phyloP scores from a whole-genome alignment of 2,113 vertebrate genomes.

The Charadrius vociferus region DNA sequence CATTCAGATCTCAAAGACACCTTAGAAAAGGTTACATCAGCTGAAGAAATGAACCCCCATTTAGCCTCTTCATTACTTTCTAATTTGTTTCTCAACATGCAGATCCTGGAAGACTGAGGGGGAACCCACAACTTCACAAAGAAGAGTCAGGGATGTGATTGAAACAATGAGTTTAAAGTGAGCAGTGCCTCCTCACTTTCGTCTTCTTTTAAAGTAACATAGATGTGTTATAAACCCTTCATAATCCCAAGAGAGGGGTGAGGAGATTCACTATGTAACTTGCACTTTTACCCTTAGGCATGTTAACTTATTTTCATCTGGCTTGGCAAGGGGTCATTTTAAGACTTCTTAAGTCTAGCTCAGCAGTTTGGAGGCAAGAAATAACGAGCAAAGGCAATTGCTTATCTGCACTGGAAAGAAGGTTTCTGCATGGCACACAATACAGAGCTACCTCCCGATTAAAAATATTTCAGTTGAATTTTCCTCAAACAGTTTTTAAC shows the following conservation, averaged over 20 bases:
- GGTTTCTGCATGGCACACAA: background rate
- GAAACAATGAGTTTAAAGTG: background rate
- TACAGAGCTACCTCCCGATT: background rate
- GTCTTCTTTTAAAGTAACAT: background rate
- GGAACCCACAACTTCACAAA: background rate
- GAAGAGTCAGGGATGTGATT: background rate
- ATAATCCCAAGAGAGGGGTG: background rate
- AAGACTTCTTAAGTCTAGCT: background rate
- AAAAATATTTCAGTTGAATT: background rate
- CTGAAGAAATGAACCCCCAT: background rate
- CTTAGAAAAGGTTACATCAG: background rate
- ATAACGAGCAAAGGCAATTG: background rate
- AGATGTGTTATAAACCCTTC: background rate
- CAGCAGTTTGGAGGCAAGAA: background rate
- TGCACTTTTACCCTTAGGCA: background rate
- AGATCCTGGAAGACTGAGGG: background rate
- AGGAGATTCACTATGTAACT: background rate
- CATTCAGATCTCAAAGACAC: background rate
- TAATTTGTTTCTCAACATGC: background rate
- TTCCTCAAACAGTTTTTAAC: background rate
- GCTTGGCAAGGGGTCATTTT: background rate
- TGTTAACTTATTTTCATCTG: background rate
- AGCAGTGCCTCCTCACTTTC: background rate
- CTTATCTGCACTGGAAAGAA: background rate
- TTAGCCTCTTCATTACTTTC: background rate